phyloP scores from a whole-genome alignment of 2,797 vertebrate species.

The Anomalospiza imberbis region DNA sequence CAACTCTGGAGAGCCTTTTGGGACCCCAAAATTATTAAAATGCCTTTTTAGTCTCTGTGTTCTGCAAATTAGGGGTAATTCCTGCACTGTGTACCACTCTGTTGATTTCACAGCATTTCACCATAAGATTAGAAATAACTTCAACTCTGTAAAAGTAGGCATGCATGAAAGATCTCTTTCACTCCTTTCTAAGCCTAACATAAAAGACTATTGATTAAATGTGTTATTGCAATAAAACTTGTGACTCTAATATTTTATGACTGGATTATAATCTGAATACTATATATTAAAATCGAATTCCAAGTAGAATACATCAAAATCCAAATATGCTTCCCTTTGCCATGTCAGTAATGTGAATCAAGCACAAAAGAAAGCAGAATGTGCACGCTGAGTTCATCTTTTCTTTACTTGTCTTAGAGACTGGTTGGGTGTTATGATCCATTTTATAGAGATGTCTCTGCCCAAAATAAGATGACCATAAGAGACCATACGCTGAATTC shows the following conservation, averaged over 20 bases:
- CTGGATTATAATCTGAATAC: background rate
- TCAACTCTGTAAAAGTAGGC: background rate
- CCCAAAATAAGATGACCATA: too few species aligned
- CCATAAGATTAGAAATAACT: background rate
- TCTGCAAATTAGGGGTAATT: background rate
- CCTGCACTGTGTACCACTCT: background rate
- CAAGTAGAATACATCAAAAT: background rate
- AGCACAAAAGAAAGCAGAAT: background rate
- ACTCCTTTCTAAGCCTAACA: background rate
- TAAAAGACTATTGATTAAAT: background rate
- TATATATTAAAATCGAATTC: background rate
- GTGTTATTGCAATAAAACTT: background rate
- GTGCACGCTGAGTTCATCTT: accelerated
- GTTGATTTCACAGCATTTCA: background rate
- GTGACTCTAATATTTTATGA: background rate
- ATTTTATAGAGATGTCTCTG: background rate
- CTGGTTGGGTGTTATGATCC: too few species aligned
- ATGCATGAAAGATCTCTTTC: background rate
- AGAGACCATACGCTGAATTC: accelerated
- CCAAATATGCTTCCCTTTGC: background rate
- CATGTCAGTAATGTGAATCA: background rate
- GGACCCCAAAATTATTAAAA: background rate
- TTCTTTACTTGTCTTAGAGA: background rate
- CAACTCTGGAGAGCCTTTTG: background rate
- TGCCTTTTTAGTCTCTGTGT: background rate